Base-by-base conservation (phyloP, 2,113 vertebrate species). In the Nibea coibor region DNA sequence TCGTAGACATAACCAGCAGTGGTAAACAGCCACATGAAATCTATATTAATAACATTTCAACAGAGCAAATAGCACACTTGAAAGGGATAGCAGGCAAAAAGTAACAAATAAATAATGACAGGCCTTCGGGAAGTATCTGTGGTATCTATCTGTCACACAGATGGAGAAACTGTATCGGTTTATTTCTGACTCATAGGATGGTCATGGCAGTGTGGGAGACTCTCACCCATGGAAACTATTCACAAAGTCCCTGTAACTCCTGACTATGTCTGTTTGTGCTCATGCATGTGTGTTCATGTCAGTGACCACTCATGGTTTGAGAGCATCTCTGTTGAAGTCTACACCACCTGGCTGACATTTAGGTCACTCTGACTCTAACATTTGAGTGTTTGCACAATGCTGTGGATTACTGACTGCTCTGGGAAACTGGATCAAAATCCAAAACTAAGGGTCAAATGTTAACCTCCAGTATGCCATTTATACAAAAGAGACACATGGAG, bases 211-310 rank as follows among this genome's bases (percentile, higher is more conserved):
- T 67, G 72, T 45, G 57, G 73, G 72, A 72, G 59, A 81, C 75
- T 77, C 75, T 76, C 65, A 70, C 72, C 79, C 80, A 80, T 85
- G 90, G 87, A 93, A 92, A 92, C 84, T 90, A 92, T 88, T 88
- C 78, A 64, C 82, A 78, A 83, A 85, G 80, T 82, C 80, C 69
- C 53, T 76, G 35, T 81, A 73, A 51, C 45, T 70, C 78, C 51
- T 10, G 43, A 83, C 71, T 79, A 31, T 65, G 59, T 57, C 24
- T 53, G 64, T 71, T 35, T 77, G 61, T 69, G 72, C 39, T 58
- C 50, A 53, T 50, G 59, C 62, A 57, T 82, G 39, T 67, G 64
- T 70, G 28, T 45, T 39, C 35, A 39, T 39, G 35, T 39, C 35
- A 39, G 35, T 57, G 68, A 66, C 26, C 51, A 59, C 63, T 69